These are phyloP conservation scores for Lemur catta DNA, from an alignment of 2,797 vertebrate species.

Conservation along the genomic window DNA sequence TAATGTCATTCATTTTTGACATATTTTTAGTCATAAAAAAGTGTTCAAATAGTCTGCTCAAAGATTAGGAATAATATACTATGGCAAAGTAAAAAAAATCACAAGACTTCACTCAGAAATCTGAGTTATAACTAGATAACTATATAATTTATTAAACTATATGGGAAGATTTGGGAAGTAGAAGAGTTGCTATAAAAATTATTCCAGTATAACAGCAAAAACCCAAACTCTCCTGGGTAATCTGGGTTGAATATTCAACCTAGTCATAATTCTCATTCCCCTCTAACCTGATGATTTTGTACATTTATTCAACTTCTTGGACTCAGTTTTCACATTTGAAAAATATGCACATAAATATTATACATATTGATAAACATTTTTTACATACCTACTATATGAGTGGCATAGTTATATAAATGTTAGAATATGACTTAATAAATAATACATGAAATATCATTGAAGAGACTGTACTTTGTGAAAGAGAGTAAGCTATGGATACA, in stretches of 20 bases:
- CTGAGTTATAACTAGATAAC: background rate
- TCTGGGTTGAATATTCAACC: background rate
- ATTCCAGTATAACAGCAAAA: background rate
- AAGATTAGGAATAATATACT: background rate
- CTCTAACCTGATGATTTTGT: background rate
- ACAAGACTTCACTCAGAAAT: background rate
- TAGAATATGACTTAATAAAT: background rate
- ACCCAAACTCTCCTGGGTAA: background rate
- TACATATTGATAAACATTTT: background rate
- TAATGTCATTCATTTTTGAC: background rate
- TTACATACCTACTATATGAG: background rate
- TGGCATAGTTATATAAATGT: background rate
- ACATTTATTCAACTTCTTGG: background rate
- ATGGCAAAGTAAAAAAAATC: background rate
- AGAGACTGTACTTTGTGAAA: background rate
- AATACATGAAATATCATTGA: background rate
- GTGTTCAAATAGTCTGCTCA: background rate
- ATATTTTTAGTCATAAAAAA: background rate
- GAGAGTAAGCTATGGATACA: background rate
- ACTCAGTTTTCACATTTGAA: background rate
- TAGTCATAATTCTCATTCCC: background rate
- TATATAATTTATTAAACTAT: background rate
- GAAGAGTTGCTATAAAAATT: background rate
- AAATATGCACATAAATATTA: background rate
- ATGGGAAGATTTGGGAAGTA: background rate